Evolutionary conservation across 2,113 vertebrate genomes (phyloP), one percentile per base, ranked within the genome.

Genomic region (Miniopterus natalensis): DNA sequence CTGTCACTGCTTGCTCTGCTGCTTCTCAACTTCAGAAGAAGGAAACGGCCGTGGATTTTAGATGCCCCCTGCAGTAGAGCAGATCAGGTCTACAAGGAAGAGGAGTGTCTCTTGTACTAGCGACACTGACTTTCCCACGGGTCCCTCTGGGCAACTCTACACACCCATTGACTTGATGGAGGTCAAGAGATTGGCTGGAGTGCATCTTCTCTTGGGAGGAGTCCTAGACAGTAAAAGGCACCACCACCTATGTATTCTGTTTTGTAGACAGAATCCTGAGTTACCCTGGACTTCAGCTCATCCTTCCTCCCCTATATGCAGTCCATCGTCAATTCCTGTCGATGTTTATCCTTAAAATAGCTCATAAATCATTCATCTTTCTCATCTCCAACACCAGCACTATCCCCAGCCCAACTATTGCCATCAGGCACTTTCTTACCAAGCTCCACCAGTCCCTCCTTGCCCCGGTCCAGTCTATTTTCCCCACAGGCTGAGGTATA

Each of bases 121-220:
- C 8, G 23, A 36, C 31, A 11, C 57, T 36, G 21, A 29, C 25
- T 65, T 89, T 12, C 36, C 61, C 78, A 20, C n/a, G 1, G 17
- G 2, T 42, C 47, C 55, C 25, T 91, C 73, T 18, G 45, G 42
- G 20, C 29, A 87, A 11, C 12, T 65, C 47, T 15, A 0, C 11
- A 1, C 0, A n/a, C 59, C 17, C 4, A 0, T 20, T 15, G 9
- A 6, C 36, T 51, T 36, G 47, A 20, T 3, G n/a, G n/a, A 29
- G 61, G 12, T 61, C 89, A 74, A 9, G 29, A 47, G 9, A 45
- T 11, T 23, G 61, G 6, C 63, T n/a, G 4, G 25, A 47, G 31
- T 3, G 5, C 23, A 11, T 55, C 47, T 95, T 25, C 61, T 65
- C 0, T 68, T 61, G 57, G 36, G 42, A 47, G 8, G 51, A 15